Evolutionary conservation across 2,888 invertebrate species (phyloP).

Genomic region (Drosophila peninsularis): DNA sequence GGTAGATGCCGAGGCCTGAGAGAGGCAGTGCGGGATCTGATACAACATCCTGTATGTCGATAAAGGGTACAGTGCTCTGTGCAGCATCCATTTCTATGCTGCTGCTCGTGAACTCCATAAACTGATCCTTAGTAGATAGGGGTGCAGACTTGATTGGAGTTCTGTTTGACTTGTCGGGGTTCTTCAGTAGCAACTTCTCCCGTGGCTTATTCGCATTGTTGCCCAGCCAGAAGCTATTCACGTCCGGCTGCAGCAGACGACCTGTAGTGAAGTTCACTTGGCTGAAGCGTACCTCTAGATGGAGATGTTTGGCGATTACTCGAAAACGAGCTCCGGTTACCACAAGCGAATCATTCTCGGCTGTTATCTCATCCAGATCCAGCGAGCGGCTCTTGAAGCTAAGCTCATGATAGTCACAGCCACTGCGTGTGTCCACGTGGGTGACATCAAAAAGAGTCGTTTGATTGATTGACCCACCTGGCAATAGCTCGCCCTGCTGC

Average conservation of each 20-base stretch:
- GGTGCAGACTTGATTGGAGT: constrained; percentile 85
- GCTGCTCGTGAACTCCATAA: constrained; percentile 88
- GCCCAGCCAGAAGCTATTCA: constrained; percentile 90
- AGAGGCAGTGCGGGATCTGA: constrained; percentile 89
- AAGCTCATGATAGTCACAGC: constrained; percentile 90
- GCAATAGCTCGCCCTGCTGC: constrained; percentile 89
- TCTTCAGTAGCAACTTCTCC: constrained; percentile 86
- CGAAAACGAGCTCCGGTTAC: constrained; percentile 92
- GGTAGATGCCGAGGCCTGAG: constrained; percentile 91
- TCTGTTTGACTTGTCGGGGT: constrained; percentile 89
- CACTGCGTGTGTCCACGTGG: constrained; percentile 86
- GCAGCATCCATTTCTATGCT: constrained; percentile 91
- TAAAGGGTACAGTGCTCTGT: constrained; percentile 92
- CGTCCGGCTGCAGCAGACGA: constrained; percentile 86
- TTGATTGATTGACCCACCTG: constrained; percentile 87
- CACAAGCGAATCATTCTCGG: constrained; percentile 86
- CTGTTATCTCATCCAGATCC: constrained; percentile 91
- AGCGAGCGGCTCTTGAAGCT: constrained; percentile 90
- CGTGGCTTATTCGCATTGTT: constrained; percentile 88
- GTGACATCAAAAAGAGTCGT: constrained; percentile 86
- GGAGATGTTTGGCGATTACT: constrained; percentile 91
- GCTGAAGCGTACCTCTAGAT: constrained; percentile 91
- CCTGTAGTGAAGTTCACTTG: constrained; percentile 92
- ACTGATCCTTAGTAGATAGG: constrained; percentile 88
- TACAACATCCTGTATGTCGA: constrained; percentile 90